Percentiles rank a stretch among this genome's conserved stretches.
phyloP scores from a whole-genome alignment of 2,113 vertebrate species.

The Proteles cristata region DNA sequence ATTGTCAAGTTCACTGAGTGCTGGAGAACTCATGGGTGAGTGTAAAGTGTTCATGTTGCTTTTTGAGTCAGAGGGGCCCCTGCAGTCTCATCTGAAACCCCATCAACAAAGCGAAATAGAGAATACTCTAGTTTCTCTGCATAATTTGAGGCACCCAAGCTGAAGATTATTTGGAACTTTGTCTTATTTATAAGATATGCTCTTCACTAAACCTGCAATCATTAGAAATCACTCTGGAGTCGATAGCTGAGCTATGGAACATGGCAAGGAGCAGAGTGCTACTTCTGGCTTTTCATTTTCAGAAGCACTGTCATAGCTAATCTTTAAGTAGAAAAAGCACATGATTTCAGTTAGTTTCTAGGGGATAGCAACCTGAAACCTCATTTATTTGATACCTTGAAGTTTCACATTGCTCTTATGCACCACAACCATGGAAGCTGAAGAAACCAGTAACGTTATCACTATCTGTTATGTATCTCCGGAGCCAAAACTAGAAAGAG shows the following conservation, averaged over 20 bases:
- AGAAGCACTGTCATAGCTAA: slow-evolving; percentile 19
- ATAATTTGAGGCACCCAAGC: neutral
- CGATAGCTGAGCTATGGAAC: neutral
- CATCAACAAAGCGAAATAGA: neutral
- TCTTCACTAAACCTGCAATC: neutral
- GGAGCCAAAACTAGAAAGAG: neutral
- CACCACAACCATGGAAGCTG: neutral
- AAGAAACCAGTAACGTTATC: neutral
- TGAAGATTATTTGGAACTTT: slow-evolving; percentile 34
- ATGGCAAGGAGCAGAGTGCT: neutral
- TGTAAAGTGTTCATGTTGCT: slow-evolving; percentile 19
- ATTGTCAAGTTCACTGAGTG: neutral
- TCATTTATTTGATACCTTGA: slow-evolving; percentile 20
- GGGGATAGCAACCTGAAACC: neutral
- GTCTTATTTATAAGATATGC: slow-evolving; percentile 13
- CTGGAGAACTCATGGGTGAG: slow-evolving; percentile 11
- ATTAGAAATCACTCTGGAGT: neutral
- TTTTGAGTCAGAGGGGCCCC: slow-evolving; percentile 7
- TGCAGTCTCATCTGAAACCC: neutral
- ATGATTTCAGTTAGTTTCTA: slow-evolving; percentile 64
- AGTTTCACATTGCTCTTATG: slow-evolving; percentile 3
- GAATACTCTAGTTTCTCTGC: neutral
- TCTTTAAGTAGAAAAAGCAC: slow-evolving; percentile 30
- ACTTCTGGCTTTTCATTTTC: neutral
- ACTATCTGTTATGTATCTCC: neutral